Base-by-base conservation (phyloP, 2,797 vertebrate genomes). In the Sebastiscus albofasciatus region DNA sequence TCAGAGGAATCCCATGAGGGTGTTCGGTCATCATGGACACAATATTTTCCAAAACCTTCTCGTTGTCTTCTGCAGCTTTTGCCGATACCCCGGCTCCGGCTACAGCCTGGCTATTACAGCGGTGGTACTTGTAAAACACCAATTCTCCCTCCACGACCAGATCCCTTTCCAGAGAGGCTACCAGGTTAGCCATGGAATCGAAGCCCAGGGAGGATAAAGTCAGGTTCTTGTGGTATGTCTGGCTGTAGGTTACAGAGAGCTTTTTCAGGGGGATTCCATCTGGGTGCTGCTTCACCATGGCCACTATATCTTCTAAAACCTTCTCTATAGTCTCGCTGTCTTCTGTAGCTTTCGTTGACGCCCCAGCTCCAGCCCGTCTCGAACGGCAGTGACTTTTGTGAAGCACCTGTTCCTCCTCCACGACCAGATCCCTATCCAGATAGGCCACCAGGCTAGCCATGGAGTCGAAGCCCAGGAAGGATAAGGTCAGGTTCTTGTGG, bases 171-270 rank as follows among this genome's bases (percentile, higher is more conserved):
- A 94, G 54, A 26, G 59, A 89, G 14, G 77, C 67, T 9, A 96
- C 54, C 34, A 95, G 83, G 52, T 11, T 52, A 9, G 56, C 3
- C 9, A 93, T 9, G 11, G 93, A 93, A 20, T 36, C 1, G 20
- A 94, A 92, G 34, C 94, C 93, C 58, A 95, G 54, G 1, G 74
- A 22, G 8, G 81, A 79, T 2, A 90, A 2, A 1, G 31, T 66
- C 78, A 96, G 84, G 62, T 94, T 94, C 1, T 58, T 39, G 58
- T 42, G 79, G 86, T 95, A 95, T 13, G 9, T 79, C 86, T 87
- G 72, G 61, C 2, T 89, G 87, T 93, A 96, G 31, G 65, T 24
- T 0, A 39, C 2, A 4, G 74, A 3, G 7, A 96, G 34, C 52
- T 72, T 85, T 13, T 87, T 90, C 2, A 95, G 39, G 2, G 87